Evolutionary conservation across 2,113 vertebrate genomes (phyloP).

Genomic region (Pyxicephalus adspersus): DNA sequence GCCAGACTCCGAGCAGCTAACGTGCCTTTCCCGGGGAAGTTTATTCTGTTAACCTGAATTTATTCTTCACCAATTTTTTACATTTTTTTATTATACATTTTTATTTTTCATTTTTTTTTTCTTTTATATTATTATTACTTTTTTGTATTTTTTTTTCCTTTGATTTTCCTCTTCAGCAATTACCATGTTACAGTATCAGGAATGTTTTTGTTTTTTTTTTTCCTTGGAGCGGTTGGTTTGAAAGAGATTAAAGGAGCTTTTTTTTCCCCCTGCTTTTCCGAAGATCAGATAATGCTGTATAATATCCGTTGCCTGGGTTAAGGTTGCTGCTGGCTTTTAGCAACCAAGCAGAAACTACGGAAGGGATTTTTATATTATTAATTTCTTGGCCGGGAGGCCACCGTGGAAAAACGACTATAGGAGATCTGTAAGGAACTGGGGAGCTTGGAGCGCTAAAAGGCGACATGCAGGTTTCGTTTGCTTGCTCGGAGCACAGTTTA

Average conservation of each 20-base stretch:
- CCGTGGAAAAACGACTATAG: too few relatives aligned
- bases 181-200: background rate
- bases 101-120: background rate
- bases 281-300: constrained; percentile 37
- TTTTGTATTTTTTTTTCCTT: background rate
- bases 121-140: too few relatives aligned
- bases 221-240: constrained; percentile 8
- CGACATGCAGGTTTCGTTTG: constrained; percentile 94
- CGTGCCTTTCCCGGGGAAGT: background rate
- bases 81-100: background rate
- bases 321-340: background rate
- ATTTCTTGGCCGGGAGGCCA: background rate
- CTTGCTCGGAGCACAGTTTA: constrained; percentile 90
- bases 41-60: too few relatives aligned
- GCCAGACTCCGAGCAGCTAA: background rate
- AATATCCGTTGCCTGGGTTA: constrained; percentile 33
- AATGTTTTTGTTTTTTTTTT: background rate
- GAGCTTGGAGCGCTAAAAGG: background rate
- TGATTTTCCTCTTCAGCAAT: background rate
- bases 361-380: background rate
- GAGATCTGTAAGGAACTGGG: background rate
- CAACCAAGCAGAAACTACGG: background rate
- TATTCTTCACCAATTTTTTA: background rate
- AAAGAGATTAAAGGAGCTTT: constrained; percentile 33
- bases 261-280: constrained; percentile 10